Base-by-base conservation (phyloP, 2,113 vertebrate genomes). In the Ariopsis seemanni region DNA sequence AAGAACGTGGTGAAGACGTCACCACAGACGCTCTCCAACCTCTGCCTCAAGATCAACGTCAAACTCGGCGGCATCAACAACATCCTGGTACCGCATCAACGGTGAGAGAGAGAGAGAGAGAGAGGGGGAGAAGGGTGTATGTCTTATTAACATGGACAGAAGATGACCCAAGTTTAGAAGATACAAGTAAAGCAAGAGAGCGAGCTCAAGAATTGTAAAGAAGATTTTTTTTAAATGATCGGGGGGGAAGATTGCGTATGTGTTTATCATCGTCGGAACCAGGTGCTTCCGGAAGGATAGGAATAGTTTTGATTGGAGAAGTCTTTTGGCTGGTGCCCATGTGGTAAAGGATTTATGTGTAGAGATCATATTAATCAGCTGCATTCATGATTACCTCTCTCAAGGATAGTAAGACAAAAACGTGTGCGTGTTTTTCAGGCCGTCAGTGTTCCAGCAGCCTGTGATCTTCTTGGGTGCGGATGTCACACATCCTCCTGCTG, bases 31-130 rank as follows among this genome's bases (percentile, higher is more conserved):
- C 97, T 99, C 82, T 99, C 98, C 91, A 99, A 99, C 95, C 98
- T 99, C 94, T 99, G 98, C 94, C 97, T 99, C 94, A 99, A 99
- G 94, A 99, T 99, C 95, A 99, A 99, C 60, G 98, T 99, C 93
- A 99, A 99, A 91, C 96, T 99, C 90, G 98, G 98, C 58, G 98
- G 98, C 93, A 99, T 99, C 95, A 99, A 99, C 96, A 99, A 99
- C 94, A 99, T 99, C 95, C 95, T 99, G 88, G 98, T 99, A 71
- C 98, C 98, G 92, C 98, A 99, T 75, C 95, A 96, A 84, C 91
- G 95, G 95, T 95, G 83, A 92, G 89, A 27, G 48, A 25, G 8
- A 74, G 42, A 75, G 27, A 48, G 17, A 50, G 42, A 15, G 12
- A 53, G 9, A 22, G 22, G 27, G 1, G 9, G 0, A 55, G 12